phyloP scores from a whole-genome alignment of 2,888 invertebrate genomes.

The Nowickia ferox region DNA sequence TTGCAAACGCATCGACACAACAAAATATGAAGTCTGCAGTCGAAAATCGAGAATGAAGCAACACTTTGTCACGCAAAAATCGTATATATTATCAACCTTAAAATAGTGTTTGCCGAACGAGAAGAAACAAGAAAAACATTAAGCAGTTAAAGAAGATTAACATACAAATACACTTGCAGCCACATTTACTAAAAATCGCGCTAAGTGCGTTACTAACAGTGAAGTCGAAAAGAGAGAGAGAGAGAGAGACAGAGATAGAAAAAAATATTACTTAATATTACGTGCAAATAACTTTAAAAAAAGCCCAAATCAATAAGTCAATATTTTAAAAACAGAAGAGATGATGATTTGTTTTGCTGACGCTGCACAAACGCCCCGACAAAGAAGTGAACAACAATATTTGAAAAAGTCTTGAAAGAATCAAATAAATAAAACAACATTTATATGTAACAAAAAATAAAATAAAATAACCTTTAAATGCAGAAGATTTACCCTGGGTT shows the following conservation, averaged over 20 bases:
- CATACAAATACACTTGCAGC: background rate
- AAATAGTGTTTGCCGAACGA: slow-evolving; percentile 11
- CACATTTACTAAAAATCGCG: background rate
- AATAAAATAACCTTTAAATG: background rate
- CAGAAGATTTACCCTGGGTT: slow-evolving; percentile 7
- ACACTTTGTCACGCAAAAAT: slow-evolving; percentile 65
- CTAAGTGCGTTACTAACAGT: slow-evolving; percentile 24
- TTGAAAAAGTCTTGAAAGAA: background rate
- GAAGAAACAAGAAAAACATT: slow-evolving; percentile 2
- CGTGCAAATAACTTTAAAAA: slow-evolving; percentile 63
- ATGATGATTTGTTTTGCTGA: slow-evolving; percentile 24
- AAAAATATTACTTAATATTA: slow-evolving; percentile 63
- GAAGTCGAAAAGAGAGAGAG: too few species aligned
- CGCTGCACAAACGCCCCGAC: too few species aligned
- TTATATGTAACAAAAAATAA: background rate
- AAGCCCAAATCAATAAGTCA: slow-evolving; percentile 50
- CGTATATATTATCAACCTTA: slow-evolving; percentile 61
- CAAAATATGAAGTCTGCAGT: slow-evolving; percentile 25
- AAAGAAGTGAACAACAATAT: background rate
- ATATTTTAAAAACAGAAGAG: slow-evolving; percentile 23
- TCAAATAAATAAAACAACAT: slow-evolving; percentile 1
- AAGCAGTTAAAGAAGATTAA: slow-evolving; percentile 19
- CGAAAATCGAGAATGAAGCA: slow-evolving; percentile 47
- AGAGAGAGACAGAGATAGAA: background rate
- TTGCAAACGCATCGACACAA: slow-evolving; percentile 17